Evolutionary conservation across 2,797 vertebrate genomes (phyloP), one percentile per base, ranked within the genome.

Genomic region (Scolopax rusticola): DNA sequence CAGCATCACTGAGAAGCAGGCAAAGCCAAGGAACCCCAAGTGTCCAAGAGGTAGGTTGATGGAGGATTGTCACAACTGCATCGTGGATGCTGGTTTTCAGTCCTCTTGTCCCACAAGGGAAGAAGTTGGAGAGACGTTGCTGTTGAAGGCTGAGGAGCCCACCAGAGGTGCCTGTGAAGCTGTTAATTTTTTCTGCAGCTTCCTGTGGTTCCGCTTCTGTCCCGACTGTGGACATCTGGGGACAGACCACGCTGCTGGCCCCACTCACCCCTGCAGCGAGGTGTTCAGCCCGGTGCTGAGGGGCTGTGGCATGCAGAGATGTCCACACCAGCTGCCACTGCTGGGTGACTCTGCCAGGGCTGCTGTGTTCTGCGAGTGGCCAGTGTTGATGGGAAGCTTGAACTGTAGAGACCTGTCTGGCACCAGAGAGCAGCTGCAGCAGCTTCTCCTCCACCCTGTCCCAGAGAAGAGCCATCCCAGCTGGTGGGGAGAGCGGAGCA

Each of bases 191-290:
- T 71, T 83, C 84, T 75, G 57, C 67, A 82, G 28, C 33, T 54
- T 27, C 45, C 48, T n/a, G 27, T 2, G 16, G 38, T 57, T 77
- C 87, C 6, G 3, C 36, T 4, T 7, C 3, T 1, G 27, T 54
- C n/a, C n/a, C 1, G 2, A 20, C 36, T 54, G 25, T 76, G 75
- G 9, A 16, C 32, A 7, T 41, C 9, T 43, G 19, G 79, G 45
- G 28, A 32, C 4, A 5, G 54, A 89, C 17, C 0, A 0, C 23
- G 15, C 33, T 54, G 75, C 18, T 2, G 1, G 47, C 68, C 13
- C 6, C 1, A 4, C 48, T 80, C 12, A 2, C n/a, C 28, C 9
- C 24, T 27, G 36, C 1, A 3, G 40, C 1, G 1, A 43, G 27
- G 48, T 25, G 16, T 27, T n/a, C n/a, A n/a, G 30, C 33, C 67